Evolutionary conservation across 2,797 vertebrate species (phyloP).

Genomic region (Gymnothorax reevesii): DNA sequence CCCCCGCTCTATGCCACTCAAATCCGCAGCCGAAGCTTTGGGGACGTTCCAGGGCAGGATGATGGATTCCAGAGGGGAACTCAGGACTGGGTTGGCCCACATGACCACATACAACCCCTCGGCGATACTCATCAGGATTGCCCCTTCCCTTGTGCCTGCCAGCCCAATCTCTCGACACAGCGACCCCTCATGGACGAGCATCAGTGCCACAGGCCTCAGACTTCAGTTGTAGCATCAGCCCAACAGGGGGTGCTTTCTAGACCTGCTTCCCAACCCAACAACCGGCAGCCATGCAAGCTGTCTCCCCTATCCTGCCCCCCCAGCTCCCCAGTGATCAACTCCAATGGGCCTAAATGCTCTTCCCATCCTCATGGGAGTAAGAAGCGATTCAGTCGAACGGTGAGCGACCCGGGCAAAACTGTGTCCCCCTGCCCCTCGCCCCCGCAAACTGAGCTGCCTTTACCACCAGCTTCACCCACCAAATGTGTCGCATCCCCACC

Average conservation of each 20-base stretch:
- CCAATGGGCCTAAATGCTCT: constrained; percentile 64
- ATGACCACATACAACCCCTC: constrained; percentile 46
- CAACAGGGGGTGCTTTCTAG: constrained; percentile 58
- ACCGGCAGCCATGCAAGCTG: constrained; percentile 35
- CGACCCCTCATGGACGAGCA: constrained; percentile 31
- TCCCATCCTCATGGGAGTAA: constrained; percentile 64
- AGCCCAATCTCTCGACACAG: constrained; percentile 27
- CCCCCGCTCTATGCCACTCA: constrained; percentile 62
- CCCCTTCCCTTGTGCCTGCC: constrained; percentile 22
- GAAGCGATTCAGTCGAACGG: constrained; percentile 65
- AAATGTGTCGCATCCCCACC: constrained; percentile 48
- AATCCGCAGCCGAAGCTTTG: constrained; percentile 67
- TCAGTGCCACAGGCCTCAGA: constrained; percentile 51
- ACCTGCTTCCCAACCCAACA: constrained; percentile 56
- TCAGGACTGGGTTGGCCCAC: constrained; percentile 64
- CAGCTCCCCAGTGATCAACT: constrained; percentile 56
- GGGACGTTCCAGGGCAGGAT: constrained; percentile 66
- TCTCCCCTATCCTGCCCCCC: constrained; percentile 53
- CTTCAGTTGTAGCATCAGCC: constrained; percentile 47
- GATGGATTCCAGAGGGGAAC: constrained; percentile 68
- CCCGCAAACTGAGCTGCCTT: constrained; percentile 40
- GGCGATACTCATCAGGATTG: constrained; percentile 26
- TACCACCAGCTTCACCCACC: constrained; percentile 52
- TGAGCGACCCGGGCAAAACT: constrained; percentile 73
- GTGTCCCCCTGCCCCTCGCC: constrained; percentile 57